phyloP scores from a whole-genome alignment of 2,113 vertebrate genomes.

The Clinocottus analis region DNA sequence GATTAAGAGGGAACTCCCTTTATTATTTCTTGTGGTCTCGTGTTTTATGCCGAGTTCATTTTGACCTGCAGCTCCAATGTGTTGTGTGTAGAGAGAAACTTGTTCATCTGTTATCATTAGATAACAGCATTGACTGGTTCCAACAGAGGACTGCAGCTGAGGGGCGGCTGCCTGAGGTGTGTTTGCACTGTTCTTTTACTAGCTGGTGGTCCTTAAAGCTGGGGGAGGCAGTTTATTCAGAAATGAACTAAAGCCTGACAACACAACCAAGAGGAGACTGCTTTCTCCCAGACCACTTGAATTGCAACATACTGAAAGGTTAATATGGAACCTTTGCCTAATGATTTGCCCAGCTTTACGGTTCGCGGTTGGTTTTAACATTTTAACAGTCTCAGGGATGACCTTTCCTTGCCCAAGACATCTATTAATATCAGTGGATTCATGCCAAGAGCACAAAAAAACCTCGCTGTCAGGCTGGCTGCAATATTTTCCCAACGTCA shows the following conservation, averaged over 20 bases:
- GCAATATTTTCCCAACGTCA: constrained; percentile 65
- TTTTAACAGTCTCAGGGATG: constrained; percentile 59
- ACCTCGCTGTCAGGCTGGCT: constrained; percentile 55
- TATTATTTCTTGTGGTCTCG: background rate
- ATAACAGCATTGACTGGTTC: constrained; percentile 15
- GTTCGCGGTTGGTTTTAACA: constrained; percentile 52
- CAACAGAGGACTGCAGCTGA: constrained; percentile 24
- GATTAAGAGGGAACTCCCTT: background rate
- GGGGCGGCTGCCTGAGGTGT: background rate
- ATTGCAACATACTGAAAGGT: background rate
- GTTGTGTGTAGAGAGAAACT: constrained; percentile 15
- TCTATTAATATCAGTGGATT: constrained; percentile 76
- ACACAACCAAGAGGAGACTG: background rate
- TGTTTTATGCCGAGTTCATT: constrained; percentile 18
- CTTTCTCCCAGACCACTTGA: background rate
- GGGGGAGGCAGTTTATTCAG: background rate
- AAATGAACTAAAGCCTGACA: background rate
- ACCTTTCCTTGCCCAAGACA: constrained; percentile 71
- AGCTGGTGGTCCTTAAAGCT: constrained; percentile 18
- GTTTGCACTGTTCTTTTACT: constrained; percentile 7
- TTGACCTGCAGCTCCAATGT: constrained; percentile 33
- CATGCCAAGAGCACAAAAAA: constrained; percentile 75
- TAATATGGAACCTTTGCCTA: background rate
- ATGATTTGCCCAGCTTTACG: background rate
- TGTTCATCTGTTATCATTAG: constrained; percentile 36